Evolutionary conservation across 2,113 vertebrate species (phyloP), one percentile per base, ranked within the genome.

Genomic region (Gallinago undulata): DNA sequence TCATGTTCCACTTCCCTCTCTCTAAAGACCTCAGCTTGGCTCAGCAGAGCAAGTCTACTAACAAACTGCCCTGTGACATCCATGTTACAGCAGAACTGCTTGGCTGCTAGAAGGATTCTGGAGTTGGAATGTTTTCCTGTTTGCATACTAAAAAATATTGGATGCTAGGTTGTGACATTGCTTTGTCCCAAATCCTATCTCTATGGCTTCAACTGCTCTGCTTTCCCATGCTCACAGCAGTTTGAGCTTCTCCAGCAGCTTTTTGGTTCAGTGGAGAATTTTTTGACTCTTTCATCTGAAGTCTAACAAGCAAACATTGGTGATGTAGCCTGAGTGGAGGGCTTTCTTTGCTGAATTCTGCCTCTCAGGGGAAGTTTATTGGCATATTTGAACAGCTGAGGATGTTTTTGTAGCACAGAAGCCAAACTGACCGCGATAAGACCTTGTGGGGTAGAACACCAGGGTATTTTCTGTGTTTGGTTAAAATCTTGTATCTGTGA

Each of bases 401-500:
- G 93, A 97, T 95, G 85, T 97, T 96, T 94, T 91, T 84, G 55
- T 94, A 91, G 82, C 47, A 85, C 84, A 90, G 73, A 87, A 92
- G 84, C 90, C 88, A 84, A 86, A 43, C 1, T 67, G 64, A 90
- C 90, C 18, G 7, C 0, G 76, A 21, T 93, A 95, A 96, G 84
- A 53, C 55, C 47, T 57, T 79, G 48, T 89, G 64, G 45, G 63
- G 90, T 56, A 67, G 21, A 94, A 93, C 73, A 82, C 66, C 43
- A 73, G 74, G 59, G 50, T 94, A 92, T 87, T 91, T 93, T 97
- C 81, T 93, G 45, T 95, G 89, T 95, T 96, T 95, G 91, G 87
- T 88, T 97, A 95, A 95, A 94, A 79, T 83, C 43, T 59, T 13
- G 18, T 93, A 90, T 91, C 82, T 91, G 67, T 70, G 55, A 93